Percentiles rank a stretch among this genome's conserved stretches.
phyloP scores from a whole-genome alignment of 2,113 vertebrate species.

The Emberiza fucata region DNA sequence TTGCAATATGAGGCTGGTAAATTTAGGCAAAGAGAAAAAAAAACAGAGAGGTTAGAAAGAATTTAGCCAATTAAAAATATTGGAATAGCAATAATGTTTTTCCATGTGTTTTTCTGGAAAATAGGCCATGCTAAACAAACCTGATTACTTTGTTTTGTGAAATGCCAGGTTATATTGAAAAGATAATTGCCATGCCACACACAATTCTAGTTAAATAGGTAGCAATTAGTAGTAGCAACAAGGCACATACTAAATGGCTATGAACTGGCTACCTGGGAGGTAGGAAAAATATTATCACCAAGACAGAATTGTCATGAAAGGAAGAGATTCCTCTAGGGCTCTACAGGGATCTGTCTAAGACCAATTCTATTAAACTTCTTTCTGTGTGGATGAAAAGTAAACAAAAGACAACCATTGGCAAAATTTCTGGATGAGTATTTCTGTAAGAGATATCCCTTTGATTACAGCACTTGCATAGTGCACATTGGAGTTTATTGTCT shows the following conservation, averaged over 20 bases:
- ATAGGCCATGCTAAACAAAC: background rate
- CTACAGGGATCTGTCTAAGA: background rate
- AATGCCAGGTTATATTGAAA: background rate
- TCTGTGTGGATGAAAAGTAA: background rate
- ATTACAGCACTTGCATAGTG: background rate
- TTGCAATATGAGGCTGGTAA: background rate
- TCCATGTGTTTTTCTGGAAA: background rate
- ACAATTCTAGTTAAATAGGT: background rate
- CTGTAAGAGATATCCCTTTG: background rate
- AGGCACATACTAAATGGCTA: background rate
- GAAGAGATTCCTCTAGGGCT: background rate
- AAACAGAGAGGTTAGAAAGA: background rate
- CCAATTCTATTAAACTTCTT: background rate
- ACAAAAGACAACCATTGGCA: background rate
- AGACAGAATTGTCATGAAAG: background rate
- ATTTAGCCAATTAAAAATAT: background rate
- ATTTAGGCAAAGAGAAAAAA: background rate
- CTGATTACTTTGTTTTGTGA: background rate
- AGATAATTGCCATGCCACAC: background rate
- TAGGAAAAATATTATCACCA: background rate
- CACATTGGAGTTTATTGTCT: background rate
- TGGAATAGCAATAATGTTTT: background rate
- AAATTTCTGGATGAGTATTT: background rate
- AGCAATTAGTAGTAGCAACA: background rate
- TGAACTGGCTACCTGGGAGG: background rate